Conservation (phyloP, 2,888 invertebrate genomes). For the Ennomos quercinarius region DNA sequence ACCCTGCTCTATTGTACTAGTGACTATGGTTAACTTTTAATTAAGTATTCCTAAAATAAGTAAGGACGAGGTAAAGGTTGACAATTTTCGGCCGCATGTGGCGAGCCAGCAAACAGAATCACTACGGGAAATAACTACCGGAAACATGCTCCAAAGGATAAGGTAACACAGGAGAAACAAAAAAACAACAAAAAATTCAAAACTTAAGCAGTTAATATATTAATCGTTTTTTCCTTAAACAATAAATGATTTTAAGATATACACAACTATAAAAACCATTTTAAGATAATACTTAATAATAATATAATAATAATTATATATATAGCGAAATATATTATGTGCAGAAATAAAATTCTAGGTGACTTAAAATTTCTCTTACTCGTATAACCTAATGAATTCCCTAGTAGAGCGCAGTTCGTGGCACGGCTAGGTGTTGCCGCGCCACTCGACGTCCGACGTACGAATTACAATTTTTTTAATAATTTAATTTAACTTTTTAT, state of each 20-base stretch:
- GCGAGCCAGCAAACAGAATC: slow-evolving; percentile 63
- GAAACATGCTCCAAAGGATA: slow-evolving; percentile 65
- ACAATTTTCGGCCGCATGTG: slow-evolving; percentile 70
- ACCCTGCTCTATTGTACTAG: slow-evolving; percentile 86
- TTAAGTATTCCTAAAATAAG: slow-evolving; percentile 83
- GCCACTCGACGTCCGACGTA: slow-evolving; percentile 77
- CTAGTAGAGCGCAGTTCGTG: slow-evolving; percentile 73
- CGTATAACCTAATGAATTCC: slow-evolving; percentile 83
- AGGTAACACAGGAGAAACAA: slow-evolving; percentile 67
- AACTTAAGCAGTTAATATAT: slow-evolving; percentile 86
- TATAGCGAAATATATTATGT: slow-evolving; percentile 86
- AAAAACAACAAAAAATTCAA: slow-evolving; percentile 82
- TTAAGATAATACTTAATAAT: slow-evolving; percentile 85
- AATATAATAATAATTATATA: slow-evolving; percentile 85
- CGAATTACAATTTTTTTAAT: slow-evolving; percentile 70
- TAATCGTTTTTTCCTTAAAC: slow-evolving; percentile 84
- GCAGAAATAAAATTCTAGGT: slow-evolving; percentile 86
- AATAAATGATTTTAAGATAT: slow-evolving; percentile 85
- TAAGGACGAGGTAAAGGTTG: slow-evolving; percentile 84
- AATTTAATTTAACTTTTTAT: slow-evolving; percentile 82
- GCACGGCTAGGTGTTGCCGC: slow-evolving; percentile 48
- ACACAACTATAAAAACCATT: slow-evolving; percentile 86
- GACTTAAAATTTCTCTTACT: slow-evolving; percentile 85
- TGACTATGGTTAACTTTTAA: slow-evolving; percentile 83
- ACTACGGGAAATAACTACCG: slow-evolving; percentile 61